Conservation (phyloP, 2,113 vertebrate species). For the Leptobrachium leishanense region DNA sequence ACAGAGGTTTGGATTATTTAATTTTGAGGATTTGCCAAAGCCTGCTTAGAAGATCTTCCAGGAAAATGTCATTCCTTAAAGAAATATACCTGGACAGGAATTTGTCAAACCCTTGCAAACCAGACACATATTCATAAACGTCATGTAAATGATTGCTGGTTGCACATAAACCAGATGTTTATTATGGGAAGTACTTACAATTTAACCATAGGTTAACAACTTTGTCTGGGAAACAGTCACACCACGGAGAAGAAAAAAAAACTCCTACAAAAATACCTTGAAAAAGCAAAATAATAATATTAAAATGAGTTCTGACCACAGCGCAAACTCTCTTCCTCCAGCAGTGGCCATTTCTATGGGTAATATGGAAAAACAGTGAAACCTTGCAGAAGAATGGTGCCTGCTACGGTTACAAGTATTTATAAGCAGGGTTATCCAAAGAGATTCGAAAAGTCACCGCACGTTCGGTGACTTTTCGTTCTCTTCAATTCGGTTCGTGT, state of each 20-base stretch:
- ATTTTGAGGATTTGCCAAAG: too few relatives aligned
- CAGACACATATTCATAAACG: not conserved
- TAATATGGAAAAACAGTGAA: not conserved
- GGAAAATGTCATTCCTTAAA: not conserved
- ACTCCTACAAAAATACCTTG: not conserved
- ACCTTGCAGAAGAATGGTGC: too few relatives aligned
- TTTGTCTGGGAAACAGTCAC: not conserved
- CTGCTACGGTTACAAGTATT: too few relatives aligned
- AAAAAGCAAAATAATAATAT: too few relatives aligned
- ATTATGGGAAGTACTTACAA: constrained; percentile 8
- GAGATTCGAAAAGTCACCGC: too few relatives aligned
- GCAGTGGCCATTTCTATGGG: not conserved
- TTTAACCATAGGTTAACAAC: not conserved
- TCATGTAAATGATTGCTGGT: not conserved
- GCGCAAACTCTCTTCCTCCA: not conserved
- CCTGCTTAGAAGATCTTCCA: too few relatives aligned
- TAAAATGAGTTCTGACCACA: not conserved
- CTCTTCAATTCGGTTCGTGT: too few relatives aligned
- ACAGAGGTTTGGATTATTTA: too few relatives aligned
- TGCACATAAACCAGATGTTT: constrained; percentile 5
- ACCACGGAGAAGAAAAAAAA: not conserved
- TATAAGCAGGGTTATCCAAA: not conserved
- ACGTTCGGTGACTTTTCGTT: too few relatives aligned
- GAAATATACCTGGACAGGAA: not conserved
- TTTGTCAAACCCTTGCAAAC: constrained; percentile 4